These are phyloP conservation scores for Xenopus petersii DNA, from an alignment of 2,797 vertebrate species.

Conservation along the genomic window DNA sequence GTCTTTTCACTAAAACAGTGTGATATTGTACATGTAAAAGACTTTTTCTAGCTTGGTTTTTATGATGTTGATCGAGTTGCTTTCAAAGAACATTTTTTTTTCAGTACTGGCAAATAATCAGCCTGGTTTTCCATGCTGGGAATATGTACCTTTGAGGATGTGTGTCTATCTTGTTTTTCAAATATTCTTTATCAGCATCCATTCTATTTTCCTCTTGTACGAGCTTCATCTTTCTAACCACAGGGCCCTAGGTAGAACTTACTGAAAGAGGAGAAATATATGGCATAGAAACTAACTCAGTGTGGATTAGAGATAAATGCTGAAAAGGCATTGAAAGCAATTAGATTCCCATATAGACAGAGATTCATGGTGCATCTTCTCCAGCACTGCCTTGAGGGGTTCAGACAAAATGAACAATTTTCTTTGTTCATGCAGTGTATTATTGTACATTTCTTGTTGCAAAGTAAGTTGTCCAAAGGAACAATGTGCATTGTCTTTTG, in stretches of 20 bases:
- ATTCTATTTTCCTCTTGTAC: not conserved
- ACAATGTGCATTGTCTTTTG: not conserved
- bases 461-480: not conserved
- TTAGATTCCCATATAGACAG: constrained; percentile 36
- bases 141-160: not conserved
- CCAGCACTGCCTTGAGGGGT: constrained; percentile 4
- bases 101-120: constrained; percentile 1
- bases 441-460: constrained; percentile 9
- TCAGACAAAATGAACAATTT: not conserved
- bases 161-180: constrained; percentile 1
- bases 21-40: constrained; percentile 7
- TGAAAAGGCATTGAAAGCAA: constrained; percentile 24
- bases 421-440: constrained; percentile 20
- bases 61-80: constrained; percentile 15
- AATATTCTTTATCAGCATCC: not conserved
- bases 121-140: constrained; percentile 2
- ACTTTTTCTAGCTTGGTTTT: constrained; percentile 8
- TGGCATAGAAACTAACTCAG: constrained; percentile 17
- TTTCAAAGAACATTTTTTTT: constrained; percentile 20
- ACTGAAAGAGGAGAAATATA: constrained; percentile 28
- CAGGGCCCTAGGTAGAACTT: constrained; percentile 3
- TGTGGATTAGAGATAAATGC: constrained; percentile 26
- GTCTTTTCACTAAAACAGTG: constrained; percentile 10
- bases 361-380: constrained; percentile 17
- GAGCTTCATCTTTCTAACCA: constrained; percentile 12